Evolutionary conservation across 92 coral and sea anemone genomes (phyloP), one percentile per base, ranked within the genome.

Genomic region (Siderastrea radians): DNA sequence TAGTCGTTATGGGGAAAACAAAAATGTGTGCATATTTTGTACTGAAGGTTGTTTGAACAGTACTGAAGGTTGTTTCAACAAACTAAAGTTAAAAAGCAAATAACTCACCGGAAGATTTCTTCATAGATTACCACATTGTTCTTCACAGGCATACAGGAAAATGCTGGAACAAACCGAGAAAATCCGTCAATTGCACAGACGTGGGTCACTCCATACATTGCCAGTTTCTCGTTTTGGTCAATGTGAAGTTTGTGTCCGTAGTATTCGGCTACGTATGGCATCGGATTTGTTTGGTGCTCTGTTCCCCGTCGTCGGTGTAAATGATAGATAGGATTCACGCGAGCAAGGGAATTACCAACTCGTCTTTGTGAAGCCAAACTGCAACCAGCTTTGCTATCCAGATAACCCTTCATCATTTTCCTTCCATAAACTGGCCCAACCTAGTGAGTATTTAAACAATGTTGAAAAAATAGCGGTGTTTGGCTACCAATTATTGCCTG

Each of bases 201-300:
- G 57, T 74, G 93, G 43, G 68, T 57, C 7, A 90, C 77, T 2
- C 93, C 87, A 59, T 79, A 90, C 86, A 74, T 78, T 6, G 54
- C 84, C 16, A 86, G 78, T 15, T 90, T 90, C 60, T 90, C 93
- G 58, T 90, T 90, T 43, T 86, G 93, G 74, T 90, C 93, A 2
- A 90, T 17, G 26, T 90, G 90, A 7, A 90, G 26, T 54, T 90
- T 90, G 17, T 90, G 90, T 0, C 94, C 94, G 68, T 86, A 81
- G 46, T 86, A 91, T 9, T 86, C 87, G 2, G 90, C 88, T n/a
- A 6, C 17, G 47, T 90, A 90, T n/a, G 93, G 92, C 6, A 49
- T 63, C 44, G 89, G 92, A 69, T 89, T 76, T 43, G 75, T 76
- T 66, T 83, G 88, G 26, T 75, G 74, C 3, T 84, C 89, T 68